These are phyloP conservation scores for Coregonus sp. DNA, from an alignment of 2,797 vertebrate species.

Conservation along the genomic window DNA sequence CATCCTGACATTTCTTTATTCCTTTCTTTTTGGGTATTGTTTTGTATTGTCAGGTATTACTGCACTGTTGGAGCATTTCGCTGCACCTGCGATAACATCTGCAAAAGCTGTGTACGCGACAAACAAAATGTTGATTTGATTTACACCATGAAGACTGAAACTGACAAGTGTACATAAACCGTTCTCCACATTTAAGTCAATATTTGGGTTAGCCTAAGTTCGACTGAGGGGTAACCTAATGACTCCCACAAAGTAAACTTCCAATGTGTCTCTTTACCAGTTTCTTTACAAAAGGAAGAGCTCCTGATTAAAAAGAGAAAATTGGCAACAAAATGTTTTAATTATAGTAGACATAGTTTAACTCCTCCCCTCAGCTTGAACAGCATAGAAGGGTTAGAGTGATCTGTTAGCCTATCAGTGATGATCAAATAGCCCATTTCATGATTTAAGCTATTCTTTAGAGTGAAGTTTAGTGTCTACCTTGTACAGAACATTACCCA, in stretches of 20 bases:
- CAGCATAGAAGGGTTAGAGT: background rate
- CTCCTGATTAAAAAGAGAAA: background rate
- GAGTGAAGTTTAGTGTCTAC: background rate
- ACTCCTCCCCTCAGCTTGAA: background rate
- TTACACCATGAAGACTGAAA: slow-evolving; percentile 38
- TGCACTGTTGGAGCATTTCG: no score
- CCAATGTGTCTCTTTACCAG: background rate
- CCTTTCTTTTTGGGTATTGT: no score
- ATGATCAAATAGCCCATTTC: background rate
- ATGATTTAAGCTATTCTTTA: background rate
- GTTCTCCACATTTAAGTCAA: slow-evolving; percentile 34
- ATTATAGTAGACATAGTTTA: background rate
- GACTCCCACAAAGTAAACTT: background rate
- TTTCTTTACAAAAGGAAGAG: background rate
- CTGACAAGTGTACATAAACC: background rate
- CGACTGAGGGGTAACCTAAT: background rate
- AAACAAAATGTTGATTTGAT: background rate
- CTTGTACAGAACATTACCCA: background rate
- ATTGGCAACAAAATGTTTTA: background rate
- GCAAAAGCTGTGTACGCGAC: no score
- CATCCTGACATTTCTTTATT: no score
- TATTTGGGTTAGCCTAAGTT: slow-evolving; percentile 41
- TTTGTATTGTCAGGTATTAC: no score
- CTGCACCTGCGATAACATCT: no score
- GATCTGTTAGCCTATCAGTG: background rate